A percentile compares a stretch with the other conserved stretches of the same genome.
Evolutionary conservation across 2,113 vertebrate species (phyloP).

Genomic region (Saccopteryx bilineata): DNA sequence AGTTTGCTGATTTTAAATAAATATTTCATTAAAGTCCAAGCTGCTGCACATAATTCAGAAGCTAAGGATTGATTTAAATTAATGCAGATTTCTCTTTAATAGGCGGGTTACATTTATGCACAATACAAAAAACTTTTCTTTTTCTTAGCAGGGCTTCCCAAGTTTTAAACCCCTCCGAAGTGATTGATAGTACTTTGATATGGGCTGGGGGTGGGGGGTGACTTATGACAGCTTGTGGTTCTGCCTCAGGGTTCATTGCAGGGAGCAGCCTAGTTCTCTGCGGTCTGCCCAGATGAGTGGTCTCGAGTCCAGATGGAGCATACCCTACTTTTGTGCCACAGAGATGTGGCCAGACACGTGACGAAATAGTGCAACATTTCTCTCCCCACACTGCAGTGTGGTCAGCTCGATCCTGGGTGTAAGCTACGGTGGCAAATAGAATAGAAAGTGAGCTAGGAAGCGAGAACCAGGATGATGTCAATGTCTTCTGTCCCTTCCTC

Average conservation of each 20-base stretch:
- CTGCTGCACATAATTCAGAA: constrained; percentile 70
- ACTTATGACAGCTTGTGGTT: fast-evolving
- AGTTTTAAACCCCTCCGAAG: neutral
- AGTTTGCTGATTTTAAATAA: constrained; percentile 77
- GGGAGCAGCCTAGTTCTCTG: neutral
- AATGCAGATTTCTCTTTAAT: constrained; percentile 52
- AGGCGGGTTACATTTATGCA: constrained; percentile 26
- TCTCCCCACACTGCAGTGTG: neutral
- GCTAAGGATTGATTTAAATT: constrained; percentile 57
- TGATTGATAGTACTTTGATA: neutral
- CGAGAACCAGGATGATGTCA: fast-evolving
- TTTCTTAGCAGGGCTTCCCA: neutral
- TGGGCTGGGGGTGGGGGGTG: neutral
- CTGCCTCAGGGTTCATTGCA: fast-evolving
- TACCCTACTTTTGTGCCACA: fast-evolving
- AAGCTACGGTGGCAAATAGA: fast-evolving
- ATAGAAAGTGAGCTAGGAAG: neutral
- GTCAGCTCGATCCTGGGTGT: neutral
- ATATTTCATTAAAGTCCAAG: constrained; percentile 83
- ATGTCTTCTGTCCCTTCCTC: neutral
- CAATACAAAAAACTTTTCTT: neutral
- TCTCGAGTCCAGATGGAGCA: neutral
- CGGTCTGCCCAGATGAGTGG: fast-evolving
- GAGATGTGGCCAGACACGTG: neutral
- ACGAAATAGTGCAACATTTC: neutral